Evolutionary conservation across 2,888 invertebrate species (phyloP).

Genomic region (Protonemura montana): DNA sequence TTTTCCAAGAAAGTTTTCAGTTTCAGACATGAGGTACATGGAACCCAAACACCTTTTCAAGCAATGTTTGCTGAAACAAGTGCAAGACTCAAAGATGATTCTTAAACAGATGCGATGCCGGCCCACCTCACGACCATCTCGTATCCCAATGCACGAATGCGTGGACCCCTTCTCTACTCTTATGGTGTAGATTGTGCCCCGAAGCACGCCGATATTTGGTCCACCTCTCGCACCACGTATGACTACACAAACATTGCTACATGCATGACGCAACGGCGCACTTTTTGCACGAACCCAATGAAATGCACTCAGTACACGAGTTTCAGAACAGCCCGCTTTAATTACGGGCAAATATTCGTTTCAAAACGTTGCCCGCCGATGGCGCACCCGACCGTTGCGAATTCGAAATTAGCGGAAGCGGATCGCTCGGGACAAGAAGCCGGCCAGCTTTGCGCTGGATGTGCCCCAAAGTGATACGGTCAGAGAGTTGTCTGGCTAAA

Average conservation of each 20-base stretch:
- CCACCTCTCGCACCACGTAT: neutral
- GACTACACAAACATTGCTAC: neutral
- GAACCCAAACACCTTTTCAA: too few relatives aligned
- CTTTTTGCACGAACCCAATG: neutral
- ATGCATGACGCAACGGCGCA: neutral
- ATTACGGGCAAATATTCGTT: neutral
- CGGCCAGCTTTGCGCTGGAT: neutral
- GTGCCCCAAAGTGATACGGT: too few relatives aligned
- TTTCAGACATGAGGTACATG: too few relatives aligned
- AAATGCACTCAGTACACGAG: neutral
- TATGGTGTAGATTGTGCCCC: neutral
- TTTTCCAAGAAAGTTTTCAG: too few relatives aligned
- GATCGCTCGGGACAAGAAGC: neutral
- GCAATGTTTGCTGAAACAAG: too few relatives aligned
- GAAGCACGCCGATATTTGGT: neutral
- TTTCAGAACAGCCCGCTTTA: neutral
- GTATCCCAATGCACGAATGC: too few relatives aligned
- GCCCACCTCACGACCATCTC: too few relatives aligned
- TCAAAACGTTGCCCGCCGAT: neutral
- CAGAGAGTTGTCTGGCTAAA: too few relatives aligned
- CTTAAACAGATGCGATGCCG: too few relatives aligned
- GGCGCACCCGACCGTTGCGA: neutral
- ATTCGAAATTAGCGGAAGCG: neutral
- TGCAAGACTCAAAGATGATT: too few relatives aligned
- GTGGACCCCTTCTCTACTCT: too few relatives aligned